Evolutionary conservation across 2,888 invertebrate genomes (phyloP).

Genomic region (Zygothrica quintamaculata): DNA sequence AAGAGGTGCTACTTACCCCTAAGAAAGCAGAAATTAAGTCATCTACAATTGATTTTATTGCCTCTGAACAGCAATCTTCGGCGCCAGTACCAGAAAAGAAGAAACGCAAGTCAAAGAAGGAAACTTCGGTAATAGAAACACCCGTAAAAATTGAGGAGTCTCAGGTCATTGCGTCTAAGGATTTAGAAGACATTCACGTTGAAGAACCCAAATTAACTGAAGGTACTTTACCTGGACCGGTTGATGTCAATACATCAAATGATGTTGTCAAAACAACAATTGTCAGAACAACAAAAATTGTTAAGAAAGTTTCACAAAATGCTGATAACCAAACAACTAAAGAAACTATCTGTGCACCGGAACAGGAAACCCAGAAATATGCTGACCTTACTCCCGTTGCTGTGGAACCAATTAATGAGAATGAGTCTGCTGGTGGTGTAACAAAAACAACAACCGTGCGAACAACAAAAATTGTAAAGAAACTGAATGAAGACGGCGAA

Average conservation of each 20-base stretch:
- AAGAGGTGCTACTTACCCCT: constrained; percentile 22
- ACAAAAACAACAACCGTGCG: constrained; percentile 82
- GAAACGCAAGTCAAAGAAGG: constrained; percentile 26
- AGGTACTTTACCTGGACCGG: constrained; percentile 9
- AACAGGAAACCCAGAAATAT: constrained; percentile 17
- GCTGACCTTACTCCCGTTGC: constrained; percentile 17
- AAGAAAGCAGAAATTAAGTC: constrained; percentile 31
- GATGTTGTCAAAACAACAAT: constrained; percentile 80
- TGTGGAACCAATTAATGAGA: constrained; percentile 30
- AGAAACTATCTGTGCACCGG: constrained; percentile 17
- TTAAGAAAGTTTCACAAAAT: constrained; percentile 77
- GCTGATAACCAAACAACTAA: constrained; percentile 45
- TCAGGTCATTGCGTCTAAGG: not conserved
- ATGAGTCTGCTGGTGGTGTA: constrained; percentile 59
- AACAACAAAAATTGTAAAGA: constrained; percentile 81
- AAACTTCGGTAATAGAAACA: constrained; percentile 2
- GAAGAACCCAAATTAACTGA: constrained; percentile 4
- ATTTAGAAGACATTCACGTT: constrained; percentile 8
- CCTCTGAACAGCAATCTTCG: constrained; percentile 41
- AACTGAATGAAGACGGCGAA: constrained; percentile 73
- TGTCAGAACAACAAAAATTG: constrained; percentile 78
- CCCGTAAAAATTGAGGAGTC: constrained; percentile 4
- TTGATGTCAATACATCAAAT: constrained; percentile 28
- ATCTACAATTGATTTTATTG: constrained; percentile 56
- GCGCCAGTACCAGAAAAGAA: constrained; percentile 27